Evolutionary conservation across 2,113 vertebrate species (phyloP), one percentile per base, ranked within the genome.

Genomic region (Dolichotis patagonum): DNA sequence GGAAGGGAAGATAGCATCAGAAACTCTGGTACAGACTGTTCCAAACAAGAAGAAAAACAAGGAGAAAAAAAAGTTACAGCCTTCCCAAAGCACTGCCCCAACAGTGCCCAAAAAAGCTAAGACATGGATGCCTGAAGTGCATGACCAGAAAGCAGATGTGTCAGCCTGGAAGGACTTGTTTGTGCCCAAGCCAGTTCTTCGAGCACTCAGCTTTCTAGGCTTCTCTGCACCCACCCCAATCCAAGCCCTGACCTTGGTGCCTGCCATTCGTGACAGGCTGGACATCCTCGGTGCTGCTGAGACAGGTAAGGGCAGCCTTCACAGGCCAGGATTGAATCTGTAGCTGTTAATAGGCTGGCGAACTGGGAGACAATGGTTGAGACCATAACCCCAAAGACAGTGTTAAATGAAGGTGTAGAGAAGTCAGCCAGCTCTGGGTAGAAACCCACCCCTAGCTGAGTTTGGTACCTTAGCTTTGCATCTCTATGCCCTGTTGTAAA

Each of bases 201-300:
- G 83, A 69, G 99, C 99, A 1, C 99, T 99, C 81, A 99, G 99
- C 96, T 98, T 91, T 62, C 98, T 99, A n/a, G 99, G 99, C 0
- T 99, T 99, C 97, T 98, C 98, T 86, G 98, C 99, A 63, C 99
- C 99, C 0, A 99, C 99, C 14, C 99, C 99, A 2, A 99, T 99
- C 96, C 99, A 99, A 97, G 99, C 99, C 54, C 98, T 99, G 82
- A 97, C 99, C 24, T 97, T 99, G 94, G 99, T 99, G 38, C 98
- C 99, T 63, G 99, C 99, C 12, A 99, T 99, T 97, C 98, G 99
- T 96, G 99, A 99, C 97, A 99, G 97, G 1, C 98, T 99, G 98
- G 99, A 99, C 95, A 97, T 99, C 85, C 98, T 99, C 62, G 99
- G 99, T 30, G 99, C 99, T 71, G 99, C 99, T 38, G 99, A 99